Evolutionary conservation across 2,113 vertebrate genomes (phyloP).

Genomic region (Dromaius novaehollandiae): DNA sequence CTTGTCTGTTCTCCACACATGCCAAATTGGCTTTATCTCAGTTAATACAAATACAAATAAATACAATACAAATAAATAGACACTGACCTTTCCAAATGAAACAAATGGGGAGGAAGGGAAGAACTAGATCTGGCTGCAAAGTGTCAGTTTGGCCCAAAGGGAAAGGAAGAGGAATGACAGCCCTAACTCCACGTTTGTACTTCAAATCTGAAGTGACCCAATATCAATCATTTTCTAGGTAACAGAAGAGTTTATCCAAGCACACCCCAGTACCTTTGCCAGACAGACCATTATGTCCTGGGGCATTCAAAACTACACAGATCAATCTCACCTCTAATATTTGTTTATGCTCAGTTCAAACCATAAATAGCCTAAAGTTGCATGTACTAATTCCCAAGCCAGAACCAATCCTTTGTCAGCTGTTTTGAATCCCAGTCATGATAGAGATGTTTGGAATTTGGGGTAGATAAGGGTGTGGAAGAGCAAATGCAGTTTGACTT

Average conservation of each 20-base stretch:
- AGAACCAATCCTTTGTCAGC: background rate
- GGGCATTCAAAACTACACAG: background rate
- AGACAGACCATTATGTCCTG: background rate
- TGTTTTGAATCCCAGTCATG: background rate
- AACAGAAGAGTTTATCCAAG: background rate
- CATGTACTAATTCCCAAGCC: background rate
- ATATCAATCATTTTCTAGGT: background rate
- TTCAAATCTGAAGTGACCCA: background rate
- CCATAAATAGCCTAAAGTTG: background rate
- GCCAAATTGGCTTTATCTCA: background rate
- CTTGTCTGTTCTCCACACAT: background rate
- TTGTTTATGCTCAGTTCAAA: background rate
- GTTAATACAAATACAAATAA: background rate
- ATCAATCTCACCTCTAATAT: background rate
- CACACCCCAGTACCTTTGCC: background rate
- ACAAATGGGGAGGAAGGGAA: background rate
- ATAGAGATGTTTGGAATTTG: background rate
- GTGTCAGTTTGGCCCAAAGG: background rate
- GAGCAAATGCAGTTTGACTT: background rate
- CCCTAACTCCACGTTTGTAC: background rate
- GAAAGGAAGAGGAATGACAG: background rate
- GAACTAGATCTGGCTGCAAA: background rate
- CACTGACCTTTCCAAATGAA: background rate
- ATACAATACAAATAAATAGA: too few relatives aligned
- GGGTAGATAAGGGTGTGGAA: background rate